These are phyloP conservation scores for Syritta pipiens DNA, from an alignment of 2,888 invertebrate genomes.

Conservation along the genomic window DNA sequence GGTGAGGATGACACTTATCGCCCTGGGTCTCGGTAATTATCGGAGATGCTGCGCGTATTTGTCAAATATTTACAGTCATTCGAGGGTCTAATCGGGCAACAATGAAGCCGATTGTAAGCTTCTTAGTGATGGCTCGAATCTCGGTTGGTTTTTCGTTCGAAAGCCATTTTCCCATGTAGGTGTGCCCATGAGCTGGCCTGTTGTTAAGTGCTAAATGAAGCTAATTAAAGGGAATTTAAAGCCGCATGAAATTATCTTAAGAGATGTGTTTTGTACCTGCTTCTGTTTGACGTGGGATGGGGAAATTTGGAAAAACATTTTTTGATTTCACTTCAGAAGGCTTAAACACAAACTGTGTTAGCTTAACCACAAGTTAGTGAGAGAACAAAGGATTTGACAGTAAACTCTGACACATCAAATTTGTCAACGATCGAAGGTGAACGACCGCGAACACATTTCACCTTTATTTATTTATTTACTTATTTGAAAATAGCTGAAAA, in stretches of 20 bases:
- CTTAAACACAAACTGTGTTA: too few species aligned
- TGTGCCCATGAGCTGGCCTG: not conserved
- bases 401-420: too few species aligned
- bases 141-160: constrained; percentile 6
- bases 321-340: too few species aligned
- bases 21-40: constrained; percentile 20
- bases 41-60: constrained; percentile 22
- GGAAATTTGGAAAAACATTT: too few species aligned
- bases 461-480: too few species aligned
- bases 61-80: constrained; percentile 67
- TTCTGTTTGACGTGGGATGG: too few species aligned
- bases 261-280: not conserved
- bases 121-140: constrained; percentile 27
- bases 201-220: constrained; percentile 54
- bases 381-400: too few species aligned
- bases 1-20: constrained; percentile 5
- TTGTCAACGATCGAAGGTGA: too few species aligned
- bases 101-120: constrained; percentile 49
- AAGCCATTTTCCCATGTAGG: constrained; percentile 20
- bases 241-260: constrained; percentile 26
- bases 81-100: constrained; percentile 56
- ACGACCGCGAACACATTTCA: too few species aligned
- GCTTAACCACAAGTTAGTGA: too few species aligned
- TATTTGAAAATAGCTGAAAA: too few species aligned
- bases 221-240: constrained; percentile 45